Evolutionary conservation across 2,797 vertebrate species (phyloP).

Genomic region (Orientallactaga sibirica): DNA sequence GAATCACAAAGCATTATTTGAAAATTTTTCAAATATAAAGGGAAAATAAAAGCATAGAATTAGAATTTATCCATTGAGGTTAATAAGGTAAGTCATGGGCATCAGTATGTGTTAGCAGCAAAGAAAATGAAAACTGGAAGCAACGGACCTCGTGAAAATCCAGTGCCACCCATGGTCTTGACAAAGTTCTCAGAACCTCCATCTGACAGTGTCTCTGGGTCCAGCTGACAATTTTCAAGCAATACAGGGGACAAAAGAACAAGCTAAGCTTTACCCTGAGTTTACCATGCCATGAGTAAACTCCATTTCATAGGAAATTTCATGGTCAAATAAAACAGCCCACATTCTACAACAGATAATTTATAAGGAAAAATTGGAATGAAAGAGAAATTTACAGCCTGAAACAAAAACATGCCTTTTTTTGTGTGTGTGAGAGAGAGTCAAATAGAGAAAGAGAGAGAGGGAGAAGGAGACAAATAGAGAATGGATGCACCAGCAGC

Average conservation of each 20-base stretch:
- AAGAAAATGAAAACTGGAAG: background rate
- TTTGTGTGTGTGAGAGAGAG: background rate
- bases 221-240: background rate
- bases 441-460: no score
- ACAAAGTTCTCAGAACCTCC: background rate
- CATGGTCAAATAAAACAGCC: conserved; percentile 16
- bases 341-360: conserved; percentile 36
- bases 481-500: no score
- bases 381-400: background rate
- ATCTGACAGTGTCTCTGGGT: conserved; percentile 24
- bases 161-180: background rate
- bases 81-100: conserved; percentile 12
- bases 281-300: background rate
- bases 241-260: background rate
- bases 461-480: no score
- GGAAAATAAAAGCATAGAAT: conserved; percentile 47
- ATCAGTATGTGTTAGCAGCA: background rate
- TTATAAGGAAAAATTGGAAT: background rate
- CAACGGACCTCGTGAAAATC: background rate
- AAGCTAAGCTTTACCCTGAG: background rate
- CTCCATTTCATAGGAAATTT: background rate
- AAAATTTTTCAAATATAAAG: background rate
- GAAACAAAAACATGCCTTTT: background rate
- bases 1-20: no score
- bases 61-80: background rate